A percentile compares a stretch with the other conserved stretches of the same genome.
phyloP scores from a whole-genome alignment of 2,888 invertebrate species.

The Stenodema calcarata region DNA sequence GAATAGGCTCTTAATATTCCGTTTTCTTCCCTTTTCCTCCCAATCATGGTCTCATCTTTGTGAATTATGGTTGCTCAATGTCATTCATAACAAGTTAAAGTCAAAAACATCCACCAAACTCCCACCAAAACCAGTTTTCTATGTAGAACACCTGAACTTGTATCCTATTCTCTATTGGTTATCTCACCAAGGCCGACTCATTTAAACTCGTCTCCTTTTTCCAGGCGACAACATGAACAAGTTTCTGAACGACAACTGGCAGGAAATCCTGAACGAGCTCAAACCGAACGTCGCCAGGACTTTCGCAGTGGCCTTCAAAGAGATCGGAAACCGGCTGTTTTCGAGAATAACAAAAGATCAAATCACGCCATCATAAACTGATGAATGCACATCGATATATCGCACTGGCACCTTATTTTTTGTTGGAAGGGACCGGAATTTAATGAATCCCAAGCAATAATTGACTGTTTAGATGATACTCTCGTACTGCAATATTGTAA shows the following conservation, averaged over 20 bases:
- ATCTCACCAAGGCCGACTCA: not conserved
- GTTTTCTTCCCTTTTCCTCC: no score
- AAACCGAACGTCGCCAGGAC: constrained; percentile 60
- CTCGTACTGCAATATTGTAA: not conserved
- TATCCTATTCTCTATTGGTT: not conserved
- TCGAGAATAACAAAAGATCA: constrained; percentile 57
- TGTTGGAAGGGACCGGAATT: not conserved
- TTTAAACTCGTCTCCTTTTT: constrained; percentile 19
- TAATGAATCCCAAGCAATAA: not conserved
- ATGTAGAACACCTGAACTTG: no score
- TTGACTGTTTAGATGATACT: not conserved
- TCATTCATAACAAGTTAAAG: no score
- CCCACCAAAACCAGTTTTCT: no score
- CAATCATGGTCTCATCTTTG: no score
- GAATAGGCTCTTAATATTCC: no score
- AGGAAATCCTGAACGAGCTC: constrained; percentile 62
- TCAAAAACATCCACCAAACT: no score
- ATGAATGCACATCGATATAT: not conserved
- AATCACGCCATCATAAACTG: constrained; percentile 20
- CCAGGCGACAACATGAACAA: constrained; percentile 63
- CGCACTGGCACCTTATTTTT: not conserved
- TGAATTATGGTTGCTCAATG: no score
- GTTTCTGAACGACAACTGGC: constrained; percentile 58
- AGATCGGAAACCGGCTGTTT: constrained; percentile 61
- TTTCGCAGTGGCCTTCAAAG: constrained; percentile 60